Conservation (phyloP, 2,797 vertebrate species). For the Oceanodroma leucorhoa region DNA sequence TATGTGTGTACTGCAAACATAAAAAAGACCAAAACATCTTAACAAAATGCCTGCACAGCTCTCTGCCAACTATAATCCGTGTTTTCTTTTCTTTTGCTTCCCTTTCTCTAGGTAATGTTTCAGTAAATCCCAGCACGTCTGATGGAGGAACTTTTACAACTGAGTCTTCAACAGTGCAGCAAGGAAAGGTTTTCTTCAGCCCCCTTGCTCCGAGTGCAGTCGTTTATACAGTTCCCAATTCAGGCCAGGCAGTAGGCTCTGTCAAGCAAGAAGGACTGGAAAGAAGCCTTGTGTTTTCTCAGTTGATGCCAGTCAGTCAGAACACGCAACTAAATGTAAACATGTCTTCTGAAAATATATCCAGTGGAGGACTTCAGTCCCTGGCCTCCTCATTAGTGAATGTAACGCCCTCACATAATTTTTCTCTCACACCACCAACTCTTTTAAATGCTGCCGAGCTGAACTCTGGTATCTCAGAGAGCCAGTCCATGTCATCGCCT, state of each 20-base stretch:
- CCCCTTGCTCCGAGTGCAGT: slow-evolving; percentile 87
- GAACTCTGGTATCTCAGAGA: slow-evolving; percentile 76
- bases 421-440: slow-evolving; percentile 78
- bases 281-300: slow-evolving; percentile 85
- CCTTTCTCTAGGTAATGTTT: slow-evolving; percentile 80
- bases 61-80: background rate
- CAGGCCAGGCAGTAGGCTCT: slow-evolving; percentile 76
- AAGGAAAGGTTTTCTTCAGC: slow-evolving; percentile 89
- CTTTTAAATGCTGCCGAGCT: slow-evolving; percentile 79
- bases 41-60: background rate
- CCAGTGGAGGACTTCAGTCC: slow-evolving; percentile 71
- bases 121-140: slow-evolving; percentile 81
- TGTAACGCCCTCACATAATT: slow-evolving; percentile 76
- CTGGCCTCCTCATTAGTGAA: slow-evolving; percentile 77
- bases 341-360: slow-evolving; percentile 76
- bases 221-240: slow-evolving; percentile 88
- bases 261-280: slow-evolving; percentile 97
- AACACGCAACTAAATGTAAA: slow-evolving; percentile 83
- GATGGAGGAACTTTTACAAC: slow-evolving; percentile 84
- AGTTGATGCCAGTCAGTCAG: slow-evolving; percentile 88
- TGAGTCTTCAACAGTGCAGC: slow-evolving; percentile 78
- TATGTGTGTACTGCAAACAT: background rate
- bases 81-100: slow-evolving; percentile 1
- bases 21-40: background rate
- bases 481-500: slow-evolving; percentile 76